phyloP scores from a whole-genome alignment of 2,113 vertebrate genomes.

The Okapia johnstoni region DNA sequence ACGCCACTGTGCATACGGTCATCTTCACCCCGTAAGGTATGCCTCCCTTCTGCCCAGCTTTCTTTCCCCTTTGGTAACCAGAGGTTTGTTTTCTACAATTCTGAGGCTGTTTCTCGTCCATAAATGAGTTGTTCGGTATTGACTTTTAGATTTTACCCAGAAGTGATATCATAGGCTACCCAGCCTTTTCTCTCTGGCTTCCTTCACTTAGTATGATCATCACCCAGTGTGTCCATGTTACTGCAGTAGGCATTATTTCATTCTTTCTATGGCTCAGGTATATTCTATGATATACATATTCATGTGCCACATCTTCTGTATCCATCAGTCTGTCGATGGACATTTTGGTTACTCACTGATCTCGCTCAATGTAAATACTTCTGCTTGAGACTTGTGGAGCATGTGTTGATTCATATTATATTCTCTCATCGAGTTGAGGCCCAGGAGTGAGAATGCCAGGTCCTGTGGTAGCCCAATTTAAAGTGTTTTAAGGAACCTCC shows the following conservation, averaged over 20 bases:
- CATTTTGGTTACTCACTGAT: not conserved
- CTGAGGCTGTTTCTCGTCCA: fast-evolving
- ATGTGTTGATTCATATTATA: not conserved
- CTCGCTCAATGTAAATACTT: not conserved
- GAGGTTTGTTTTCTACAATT: not conserved
- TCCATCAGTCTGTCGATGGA: not conserved
- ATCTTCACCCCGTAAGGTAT: not conserved
- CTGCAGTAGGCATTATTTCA: not conserved
- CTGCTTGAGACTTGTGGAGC: not conserved
- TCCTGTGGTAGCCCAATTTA: not conserved
- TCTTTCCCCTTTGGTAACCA: not conserved
- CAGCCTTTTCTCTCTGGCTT: not conserved
- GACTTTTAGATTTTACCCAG: not conserved
- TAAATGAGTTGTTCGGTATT: not conserved
- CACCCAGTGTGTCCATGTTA: not conserved
- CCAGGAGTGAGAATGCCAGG: not conserved
- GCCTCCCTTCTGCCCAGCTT: not conserved
- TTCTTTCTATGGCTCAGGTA: not conserved
- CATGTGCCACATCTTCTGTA: not conserved
- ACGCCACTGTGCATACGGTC: fast-evolving
- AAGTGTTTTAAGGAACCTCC: not conserved
- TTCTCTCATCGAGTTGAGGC: not conserved
- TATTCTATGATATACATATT: not conserved
- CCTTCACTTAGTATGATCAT: not conserved
- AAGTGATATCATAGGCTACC: not conserved